Conservation (phyloP, 1,140 invertebrate genomes). For the Batillaria attramentaria region DNA sequence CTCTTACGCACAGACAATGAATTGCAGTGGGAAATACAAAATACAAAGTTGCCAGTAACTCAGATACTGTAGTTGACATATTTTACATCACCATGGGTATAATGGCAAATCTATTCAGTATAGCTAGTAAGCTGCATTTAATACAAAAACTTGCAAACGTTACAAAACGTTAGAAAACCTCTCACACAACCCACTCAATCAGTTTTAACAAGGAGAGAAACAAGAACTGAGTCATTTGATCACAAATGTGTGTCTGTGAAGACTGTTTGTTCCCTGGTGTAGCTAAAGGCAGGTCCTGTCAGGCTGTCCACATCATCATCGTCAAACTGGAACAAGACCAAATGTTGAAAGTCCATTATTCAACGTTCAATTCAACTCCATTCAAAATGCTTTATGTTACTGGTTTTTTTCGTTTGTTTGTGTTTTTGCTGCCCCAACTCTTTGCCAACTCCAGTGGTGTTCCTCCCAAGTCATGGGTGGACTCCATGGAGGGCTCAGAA, state of each 20-base stretch:
- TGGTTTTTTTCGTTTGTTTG: too few species aligned
- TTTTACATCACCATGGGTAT: background rate
- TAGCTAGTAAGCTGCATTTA: background rate
- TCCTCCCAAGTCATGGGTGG: too few species aligned
- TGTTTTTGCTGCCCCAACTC: too few species aligned
- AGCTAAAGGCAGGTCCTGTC: slow-evolving; percentile 56
- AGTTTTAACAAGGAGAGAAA: background rate
- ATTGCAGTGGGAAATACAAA: too few species aligned
- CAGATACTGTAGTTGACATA: background rate
- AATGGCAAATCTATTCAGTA: slow-evolving; percentile 10
- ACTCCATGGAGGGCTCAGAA: too few species aligned
- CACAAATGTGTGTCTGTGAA: slow-evolving; percentile 67
- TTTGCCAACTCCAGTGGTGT: too few species aligned
- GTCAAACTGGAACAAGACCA: slow-evolving; percentile 60
- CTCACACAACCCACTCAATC: too few species aligned
- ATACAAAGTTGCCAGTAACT: too few species aligned
- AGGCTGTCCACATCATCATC: slow-evolving; percentile 50
- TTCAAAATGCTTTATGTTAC: background rate
- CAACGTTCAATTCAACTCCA: background rate
- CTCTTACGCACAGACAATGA: too few species aligned
- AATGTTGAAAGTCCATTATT: background rate
- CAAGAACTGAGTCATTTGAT: background rate
- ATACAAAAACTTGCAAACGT: background rate
- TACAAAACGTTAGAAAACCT: background rate
- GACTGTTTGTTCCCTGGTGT: slow-evolving; percentile 63